Percentiles rank a stretch among this genome's conserved stretches.
Evolutionary conservation across 2,113 vertebrate species (phyloP).

Genomic region (Bubo blakistoni): DNA sequence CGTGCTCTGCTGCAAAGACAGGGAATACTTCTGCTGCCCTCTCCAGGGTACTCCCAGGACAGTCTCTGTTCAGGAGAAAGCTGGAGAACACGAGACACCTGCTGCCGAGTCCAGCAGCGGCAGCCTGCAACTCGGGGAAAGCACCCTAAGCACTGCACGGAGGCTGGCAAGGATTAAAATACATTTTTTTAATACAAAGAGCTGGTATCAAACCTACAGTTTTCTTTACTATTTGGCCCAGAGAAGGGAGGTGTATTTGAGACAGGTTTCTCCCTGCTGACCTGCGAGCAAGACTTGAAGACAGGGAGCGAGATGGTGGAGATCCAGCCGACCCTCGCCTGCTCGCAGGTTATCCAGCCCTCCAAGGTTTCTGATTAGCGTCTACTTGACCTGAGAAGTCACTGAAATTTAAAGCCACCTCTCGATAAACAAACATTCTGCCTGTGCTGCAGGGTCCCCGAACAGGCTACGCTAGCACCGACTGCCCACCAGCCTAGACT

Average conservation of each 20-base stretch:
- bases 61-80: rapidly evolving
- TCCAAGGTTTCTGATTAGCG: not conserved
- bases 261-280: not conserved
- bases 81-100: not conserved
- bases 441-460: not conserved
- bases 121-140: not conserved
- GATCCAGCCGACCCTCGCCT: not conserved
- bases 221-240: not conserved
- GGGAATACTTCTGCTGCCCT: conserved; percentile 34
- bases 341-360: not conserved
- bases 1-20: not conserved
- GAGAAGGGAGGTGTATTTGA: not conserved
- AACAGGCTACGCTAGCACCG: rapidly evolving
- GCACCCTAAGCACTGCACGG: not conserved
- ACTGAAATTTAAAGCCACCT: not conserved
- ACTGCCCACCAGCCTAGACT: not conserved
- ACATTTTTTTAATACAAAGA: not conserved
- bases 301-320: not conserved
- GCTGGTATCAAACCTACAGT: not conserved
- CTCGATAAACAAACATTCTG: not conserved
- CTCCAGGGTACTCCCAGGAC: not conserved
- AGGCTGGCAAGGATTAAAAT: not conserved
- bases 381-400: not conserved
- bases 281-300: not conserved
- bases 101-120: not conserved